phyloP scores from a whole-genome alignment of 2,113 vertebrate genomes.

The Forbesichthys agassizii region DNA sequence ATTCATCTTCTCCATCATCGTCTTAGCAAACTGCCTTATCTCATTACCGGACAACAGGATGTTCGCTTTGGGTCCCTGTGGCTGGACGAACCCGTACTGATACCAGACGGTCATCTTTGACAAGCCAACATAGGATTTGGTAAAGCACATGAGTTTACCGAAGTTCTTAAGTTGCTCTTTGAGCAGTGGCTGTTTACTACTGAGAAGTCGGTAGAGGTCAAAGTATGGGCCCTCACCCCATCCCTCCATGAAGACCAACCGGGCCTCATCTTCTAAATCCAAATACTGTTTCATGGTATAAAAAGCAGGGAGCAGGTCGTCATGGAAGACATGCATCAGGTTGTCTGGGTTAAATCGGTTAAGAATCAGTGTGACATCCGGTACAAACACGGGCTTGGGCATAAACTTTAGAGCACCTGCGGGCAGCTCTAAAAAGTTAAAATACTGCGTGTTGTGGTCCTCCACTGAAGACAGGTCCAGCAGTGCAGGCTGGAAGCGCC shows the following conservation, averaged over 20 bases:
- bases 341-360: constrained; percentile 98
- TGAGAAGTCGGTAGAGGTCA: constrained; percentile 91
- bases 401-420: constrained; percentile 88
- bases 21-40: constrained; percentile 88
- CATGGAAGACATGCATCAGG: constrained; percentile 97
- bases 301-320: constrained; percentile 92
- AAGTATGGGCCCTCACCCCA: constrained; percentile 92
- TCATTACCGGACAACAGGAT: constrained; percentile 93
- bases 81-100: constrained; percentile 96
- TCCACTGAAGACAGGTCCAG: constrained; percentile 95
- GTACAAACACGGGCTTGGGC: constrained; percentile 95
- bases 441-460: constrained; percentile 98
- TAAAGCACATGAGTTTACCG: constrained; percentile 94
- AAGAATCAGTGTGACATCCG: constrained; percentile 89
- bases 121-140: constrained; percentile 90
- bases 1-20: constrained; percentile 85
- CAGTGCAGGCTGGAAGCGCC: constrained; percentile 94
- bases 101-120: constrained; percentile 99
- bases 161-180: constrained; percentile 88
- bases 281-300: constrained; percentile 95
- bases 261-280: constrained; percentile 84
- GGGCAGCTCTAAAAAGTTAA: constrained; percentile 96
- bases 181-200: constrained; percentile 91
- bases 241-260: constrained; percentile 97
- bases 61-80: constrained; percentile 96